Percentiles rank a stretch among this genome's conserved stretches.
These are phyloP conservation scores for Lepidostoma basale DNA, from an alignment of 1,140 invertebrate genomes.

Conservation along the genomic window DNA sequence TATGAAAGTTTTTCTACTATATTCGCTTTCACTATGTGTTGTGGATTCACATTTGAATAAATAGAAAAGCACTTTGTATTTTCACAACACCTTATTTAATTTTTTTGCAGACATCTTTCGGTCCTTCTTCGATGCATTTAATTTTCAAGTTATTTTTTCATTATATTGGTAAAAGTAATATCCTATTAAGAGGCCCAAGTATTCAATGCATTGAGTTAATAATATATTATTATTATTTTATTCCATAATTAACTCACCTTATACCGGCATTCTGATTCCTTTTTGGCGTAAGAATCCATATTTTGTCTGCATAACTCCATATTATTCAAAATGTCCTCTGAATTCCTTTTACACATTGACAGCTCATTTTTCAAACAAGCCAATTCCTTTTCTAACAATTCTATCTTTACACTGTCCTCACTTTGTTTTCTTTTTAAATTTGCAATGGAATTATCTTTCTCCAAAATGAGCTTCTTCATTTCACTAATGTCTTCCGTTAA, in stretches of 20 bases:
- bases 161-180: too few species aligned
- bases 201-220: too few species aligned
- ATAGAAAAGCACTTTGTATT: too few species aligned
- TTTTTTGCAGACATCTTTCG: too few species aligned
- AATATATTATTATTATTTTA: too few species aligned
- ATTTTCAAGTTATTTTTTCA: too few species aligned
- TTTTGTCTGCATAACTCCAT: conserved; percentile 35
- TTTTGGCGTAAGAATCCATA: conserved; percentile 39
- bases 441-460: conserved; percentile 49
- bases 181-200: neutral
- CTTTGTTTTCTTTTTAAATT: conserved; percentile 47
- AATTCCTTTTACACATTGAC: conserved; percentile 28
- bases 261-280: conserved; percentile 38
- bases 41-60: too few species aligned
- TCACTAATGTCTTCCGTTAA: conserved; percentile 48
- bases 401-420: conserved; percentile 46
- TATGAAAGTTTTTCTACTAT: too few species aligned
- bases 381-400: conserved; percentile 48
- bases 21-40: too few species aligned
- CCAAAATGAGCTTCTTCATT: conserved; percentile 44
- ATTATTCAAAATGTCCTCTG: conserved; percentile 34
- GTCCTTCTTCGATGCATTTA: too few species aligned
- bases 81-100: too few species aligned
- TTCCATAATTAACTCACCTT: conserved; percentile 36
- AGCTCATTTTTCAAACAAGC: conserved; percentile 42